Conservation (phyloP, 2,113 vertebrate genomes). For the Apaloderma vittatum region DNA sequence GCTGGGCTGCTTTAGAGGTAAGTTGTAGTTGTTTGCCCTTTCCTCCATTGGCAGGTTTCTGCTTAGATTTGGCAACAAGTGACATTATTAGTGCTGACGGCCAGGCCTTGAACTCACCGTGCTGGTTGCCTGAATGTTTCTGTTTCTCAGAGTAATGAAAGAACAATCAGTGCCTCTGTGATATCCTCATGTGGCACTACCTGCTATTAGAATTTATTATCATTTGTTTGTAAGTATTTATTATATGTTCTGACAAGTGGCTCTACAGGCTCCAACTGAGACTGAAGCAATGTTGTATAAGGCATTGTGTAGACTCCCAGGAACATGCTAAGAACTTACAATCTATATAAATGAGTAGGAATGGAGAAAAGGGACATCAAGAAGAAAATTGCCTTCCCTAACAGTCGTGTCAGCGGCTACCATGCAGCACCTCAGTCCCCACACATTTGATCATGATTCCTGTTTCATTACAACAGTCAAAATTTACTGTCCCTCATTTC, state of each 20-base stretch:
- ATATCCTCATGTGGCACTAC: background rate
- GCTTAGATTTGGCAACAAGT: background rate
- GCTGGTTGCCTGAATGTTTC: constrained; percentile 57
- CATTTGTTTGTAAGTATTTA: constrained; percentile 39
- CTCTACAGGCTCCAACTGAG: background rate
- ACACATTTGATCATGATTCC: background rate
- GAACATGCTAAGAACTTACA: constrained; percentile 35
- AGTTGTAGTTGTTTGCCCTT: background rate
- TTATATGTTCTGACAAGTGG: constrained; percentile 19
- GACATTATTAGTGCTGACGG: constrained; percentile 46
- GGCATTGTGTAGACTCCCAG: constrained; percentile 8
- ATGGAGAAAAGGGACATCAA: constrained; percentile 8
- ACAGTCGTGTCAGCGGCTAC: constrained; percentile 22
- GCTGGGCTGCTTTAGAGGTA: background rate
- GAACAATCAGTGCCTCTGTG: constrained; percentile 48
- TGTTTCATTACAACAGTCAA: constrained; percentile 38
- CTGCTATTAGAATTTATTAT: constrained; percentile 48
- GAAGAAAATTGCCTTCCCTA: constrained; percentile 44
- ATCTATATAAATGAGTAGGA: constrained; percentile 31
- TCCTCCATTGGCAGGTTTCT: background rate
- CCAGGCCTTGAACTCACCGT: constrained; percentile 27
- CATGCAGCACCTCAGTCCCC: background rate
- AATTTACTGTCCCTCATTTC: constrained; percentile 25
- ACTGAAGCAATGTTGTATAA: background rate
- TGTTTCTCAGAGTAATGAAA: constrained; percentile 50